Conservation (phyloP, 2,888 invertebrate species). For the Opisthograptis luteolata region DNA sequence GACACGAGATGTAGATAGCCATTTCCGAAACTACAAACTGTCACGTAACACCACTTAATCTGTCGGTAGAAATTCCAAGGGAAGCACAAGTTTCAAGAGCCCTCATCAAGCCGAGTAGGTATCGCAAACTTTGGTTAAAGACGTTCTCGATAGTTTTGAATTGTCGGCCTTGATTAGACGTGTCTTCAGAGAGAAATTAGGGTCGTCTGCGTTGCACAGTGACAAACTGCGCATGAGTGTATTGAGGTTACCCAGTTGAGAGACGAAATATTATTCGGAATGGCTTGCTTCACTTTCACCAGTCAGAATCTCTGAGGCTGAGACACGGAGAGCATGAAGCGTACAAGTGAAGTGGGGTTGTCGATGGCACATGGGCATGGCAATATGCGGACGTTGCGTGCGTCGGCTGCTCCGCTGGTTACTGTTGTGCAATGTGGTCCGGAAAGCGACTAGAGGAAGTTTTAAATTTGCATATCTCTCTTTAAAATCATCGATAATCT, state of each 20-base stretch:
- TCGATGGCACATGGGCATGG: conserved; percentile 10
- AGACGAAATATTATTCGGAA: conserved; percentile 44
- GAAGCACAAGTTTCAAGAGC: conserved; percentile 29
- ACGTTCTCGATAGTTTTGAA: conserved; percentile 6
- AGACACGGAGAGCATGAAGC: conserved; percentile 33
- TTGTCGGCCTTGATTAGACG: conserved; percentile 8
- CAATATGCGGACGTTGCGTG: conserved; percentile 30
- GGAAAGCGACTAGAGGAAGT: conserved; percentile 24
- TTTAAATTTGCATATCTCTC: conserved; percentile 7
- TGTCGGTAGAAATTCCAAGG: conserved; percentile 15
- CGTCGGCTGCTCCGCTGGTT: conserved; percentile 22
- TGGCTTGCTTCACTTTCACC: conserved; percentile 54
- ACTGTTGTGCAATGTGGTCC: conserved; percentile 30
- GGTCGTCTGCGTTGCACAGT: conserved; percentile 22
- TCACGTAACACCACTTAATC: conserved; percentile 27
- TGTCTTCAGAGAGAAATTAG: conserved; percentile 25
- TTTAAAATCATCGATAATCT: conserved; percentile 1
- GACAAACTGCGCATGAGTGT: conserved; percentile 42
- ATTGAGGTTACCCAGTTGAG: conserved; percentile 54
- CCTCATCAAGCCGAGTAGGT: conserved; percentile 7
- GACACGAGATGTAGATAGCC: conserved; percentile 12
- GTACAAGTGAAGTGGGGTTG: conserved; percentile 21
- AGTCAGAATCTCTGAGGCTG: conserved; percentile 35
- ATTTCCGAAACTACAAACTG: conserved; percentile 24
- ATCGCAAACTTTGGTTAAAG: conserved; percentile 16